Conservation (phyloP, 2,797 vertebrate genomes). For the Alectoris magna region DNA sequence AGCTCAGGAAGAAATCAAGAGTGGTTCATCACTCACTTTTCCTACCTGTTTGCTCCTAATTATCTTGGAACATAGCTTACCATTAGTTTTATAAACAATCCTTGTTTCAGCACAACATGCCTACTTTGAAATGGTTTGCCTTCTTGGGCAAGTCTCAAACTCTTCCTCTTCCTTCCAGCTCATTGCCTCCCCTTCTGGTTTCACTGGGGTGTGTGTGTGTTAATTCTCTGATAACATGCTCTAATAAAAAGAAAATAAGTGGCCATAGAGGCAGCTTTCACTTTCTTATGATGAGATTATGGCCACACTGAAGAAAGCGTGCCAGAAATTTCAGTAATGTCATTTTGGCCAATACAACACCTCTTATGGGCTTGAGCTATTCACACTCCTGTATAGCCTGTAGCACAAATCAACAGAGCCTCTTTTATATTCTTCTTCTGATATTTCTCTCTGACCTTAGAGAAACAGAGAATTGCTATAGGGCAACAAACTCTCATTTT, state of each 20-base stretch:
- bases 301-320: neutral
- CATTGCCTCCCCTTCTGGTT: neutral
- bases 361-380: neutral
- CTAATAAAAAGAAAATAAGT: neutral
- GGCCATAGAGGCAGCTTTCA: neutral
- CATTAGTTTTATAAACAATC: constrained; percentile 43
- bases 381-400: neutral
- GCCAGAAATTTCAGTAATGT: neutral
- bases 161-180: neutral
- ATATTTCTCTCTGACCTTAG: constrained; percentile 22
- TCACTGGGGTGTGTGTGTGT: neutral
- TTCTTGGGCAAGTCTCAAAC: constrained; percentile 1
- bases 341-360: neutral
- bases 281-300: neutral
- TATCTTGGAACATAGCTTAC: constrained; percentile 50
- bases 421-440: constrained; percentile 11
- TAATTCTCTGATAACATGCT: neutral
- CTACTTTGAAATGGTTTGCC: constrained; percentile 29
- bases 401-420: constrained; percentile 35
- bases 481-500: constrained; percentile 64
- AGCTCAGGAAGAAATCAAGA: constrained; percentile 59
- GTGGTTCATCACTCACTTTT: constrained; percentile 29
- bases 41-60: constrained; percentile 54
- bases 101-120: constrained; percentile 31
- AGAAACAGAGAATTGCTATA: constrained; percentile 51